These are phyloP conservation scores for Orbicella faveolata DNA, from an alignment of 64 coral and sea anemone species.

Conservation along the genomic window DNA sequence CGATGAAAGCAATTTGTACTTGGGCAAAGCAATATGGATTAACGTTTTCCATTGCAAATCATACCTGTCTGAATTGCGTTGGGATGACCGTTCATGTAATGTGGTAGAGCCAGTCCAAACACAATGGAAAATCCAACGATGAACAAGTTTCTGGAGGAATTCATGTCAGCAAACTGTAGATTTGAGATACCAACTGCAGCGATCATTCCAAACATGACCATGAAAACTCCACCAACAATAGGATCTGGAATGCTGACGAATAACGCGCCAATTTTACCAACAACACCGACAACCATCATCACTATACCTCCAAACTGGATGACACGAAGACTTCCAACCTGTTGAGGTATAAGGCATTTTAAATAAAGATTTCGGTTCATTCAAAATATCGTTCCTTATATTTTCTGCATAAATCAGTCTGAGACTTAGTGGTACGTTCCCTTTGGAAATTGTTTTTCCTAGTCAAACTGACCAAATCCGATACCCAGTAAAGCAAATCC, in stretches of 20 bases:
- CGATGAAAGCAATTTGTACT: no score
- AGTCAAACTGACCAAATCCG: no score
- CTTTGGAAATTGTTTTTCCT: no score
- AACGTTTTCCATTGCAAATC: neutral
- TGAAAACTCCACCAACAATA: conserved; percentile 66
- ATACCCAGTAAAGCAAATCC: no score
- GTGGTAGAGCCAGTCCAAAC: conserved; percentile 60
- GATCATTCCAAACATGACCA: conserved; percentile 81
- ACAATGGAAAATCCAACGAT: conserved; percentile 63
- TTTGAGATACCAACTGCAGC: conserved; percentile 67
- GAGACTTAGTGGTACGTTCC: no score
- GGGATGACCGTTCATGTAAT: conserved; percentile 31
- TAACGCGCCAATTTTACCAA: conserved; percentile 68
- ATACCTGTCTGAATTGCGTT: conserved; percentile 46
- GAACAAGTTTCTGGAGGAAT: conserved; percentile 65
- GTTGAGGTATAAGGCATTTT: neutral
- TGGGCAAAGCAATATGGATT: no score
- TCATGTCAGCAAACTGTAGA: conserved; percentile 65
- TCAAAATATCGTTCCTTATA: no score
- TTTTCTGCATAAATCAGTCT: no score
- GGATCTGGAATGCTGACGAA: conserved; percentile 66
- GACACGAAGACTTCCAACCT: conserved; percentile 66
- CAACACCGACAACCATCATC: conserved; percentile 37
- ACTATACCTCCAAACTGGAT: conserved; percentile 53
- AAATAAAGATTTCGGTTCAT: neutral